These are phyloP conservation scores for Periophthalmus magnuspinnatus DNA, from an alignment of 2,797 vertebrate genomes.

Conservation along the genomic window DNA sequence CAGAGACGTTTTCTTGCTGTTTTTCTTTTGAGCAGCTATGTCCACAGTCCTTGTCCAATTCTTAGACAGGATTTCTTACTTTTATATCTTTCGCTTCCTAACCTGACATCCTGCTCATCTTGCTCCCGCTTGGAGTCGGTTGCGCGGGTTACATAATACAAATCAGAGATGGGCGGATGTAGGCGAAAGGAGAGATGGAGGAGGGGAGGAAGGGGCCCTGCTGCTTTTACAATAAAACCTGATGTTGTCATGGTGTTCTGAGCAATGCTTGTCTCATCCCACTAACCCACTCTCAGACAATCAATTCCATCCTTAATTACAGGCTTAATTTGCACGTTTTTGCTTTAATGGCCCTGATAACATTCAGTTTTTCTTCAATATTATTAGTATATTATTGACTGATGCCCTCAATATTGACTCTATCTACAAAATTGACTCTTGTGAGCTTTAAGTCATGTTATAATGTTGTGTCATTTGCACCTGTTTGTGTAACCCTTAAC, in stretches of 20 bases:
- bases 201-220: constrained; percentile 26
- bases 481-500: too few relatives aligned
- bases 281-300: constrained; percentile 11
- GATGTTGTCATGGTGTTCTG: constrained; percentile 38
- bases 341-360: background rate
- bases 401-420: too few relatives aligned
- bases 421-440: too few relatives aligned
- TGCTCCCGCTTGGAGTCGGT: constrained; percentile 29
- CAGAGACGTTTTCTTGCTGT: too few relatives aligned
- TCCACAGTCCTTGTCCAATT: constrained; percentile 26
- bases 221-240: constrained; percentile 28
- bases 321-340: background rate
- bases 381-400: too few relatives aligned
- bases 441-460: too few relatives aligned
- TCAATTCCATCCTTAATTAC: background rate
- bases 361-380: too few relatives aligned
- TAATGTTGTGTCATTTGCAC: too few relatives aligned
- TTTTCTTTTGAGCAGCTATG: background rate
- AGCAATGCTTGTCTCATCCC: constrained; percentile 24
- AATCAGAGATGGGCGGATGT: constrained; percentile 45
- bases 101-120: constrained; percentile 24
- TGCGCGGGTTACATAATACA: constrained; percentile 59
- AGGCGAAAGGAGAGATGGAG: constrained; percentile 19
- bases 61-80: constrained; percentile 17
- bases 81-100: constrained; percentile 30